phyloP scores from a whole-genome alignment of 2,888 invertebrate species.

The Entomobrya multifasciata region DNA sequence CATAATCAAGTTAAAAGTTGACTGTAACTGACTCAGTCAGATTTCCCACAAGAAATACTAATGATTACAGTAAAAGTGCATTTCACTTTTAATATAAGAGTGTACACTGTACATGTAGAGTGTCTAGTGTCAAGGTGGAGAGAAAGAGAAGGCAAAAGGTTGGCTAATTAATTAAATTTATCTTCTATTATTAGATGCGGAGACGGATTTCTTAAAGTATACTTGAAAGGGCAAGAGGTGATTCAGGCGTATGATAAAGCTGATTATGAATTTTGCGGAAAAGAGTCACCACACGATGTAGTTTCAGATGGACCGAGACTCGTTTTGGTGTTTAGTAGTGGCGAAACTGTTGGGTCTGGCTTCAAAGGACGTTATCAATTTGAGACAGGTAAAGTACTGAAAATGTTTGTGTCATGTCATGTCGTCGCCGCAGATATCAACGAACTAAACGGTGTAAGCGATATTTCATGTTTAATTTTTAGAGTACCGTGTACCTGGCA shows the following conservation, averaged over 20 bases:
- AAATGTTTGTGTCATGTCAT: background rate
- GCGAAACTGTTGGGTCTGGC: conserved; percentile 93
- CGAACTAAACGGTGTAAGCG: background rate
- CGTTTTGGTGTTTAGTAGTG: conserved; percentile 97
- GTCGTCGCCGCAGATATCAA: too few relatives aligned
- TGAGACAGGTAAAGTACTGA: conserved; percentile 86
- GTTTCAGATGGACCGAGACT: conserved; percentile 94
- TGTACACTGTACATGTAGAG: too few relatives aligned
- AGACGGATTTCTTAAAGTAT: conserved; percentile 94
- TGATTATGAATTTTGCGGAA: conserved; percentile 95
- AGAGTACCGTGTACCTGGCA: conserved; percentile 88
- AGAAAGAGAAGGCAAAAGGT: background rate
- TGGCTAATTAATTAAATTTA: conserved; percentile 37
- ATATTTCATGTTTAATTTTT: conserved; percentile 12
- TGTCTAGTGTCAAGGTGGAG: background rate
- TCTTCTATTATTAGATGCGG: conserved; percentile 85
- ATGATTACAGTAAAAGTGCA: conserved; percentile 36
- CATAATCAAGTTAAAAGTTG: background rate
- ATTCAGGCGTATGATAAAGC: conserved; percentile 96
- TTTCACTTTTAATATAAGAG: background rate
- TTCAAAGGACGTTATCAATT: conserved; percentile 94
- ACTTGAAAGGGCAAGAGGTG: conserved; percentile 94
- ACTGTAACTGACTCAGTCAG: background rate
- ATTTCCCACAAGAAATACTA: conserved; percentile 2
- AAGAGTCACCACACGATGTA: conserved; percentile 89